These are phyloP conservation scores for rabbit (Oryctolagus cuniculus) DNA, from an alignment of 2,113 vertebrate species.

Conservation along the genomic window mOryCun1.1 NC_091440.1:38741001-38741500, in stretches of 20 bases:
- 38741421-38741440: background rate
- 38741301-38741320: background rate
- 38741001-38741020: background rate
- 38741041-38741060: background rate
- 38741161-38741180: background rate
- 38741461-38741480: background rate
- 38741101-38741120: background rate
- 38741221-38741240: constrained; percentile 46
- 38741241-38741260: background rate
- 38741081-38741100: constrained; percentile 15
- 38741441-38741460: background rate
- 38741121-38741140: background rate
- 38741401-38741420: background rate
- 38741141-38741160: background rate
- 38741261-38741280: background rate
- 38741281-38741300: background rate
- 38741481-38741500: background rate
- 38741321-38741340: background rate
- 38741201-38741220: constrained; percentile 25
- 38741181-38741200: background rate
- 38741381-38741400: background rate
- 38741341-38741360: background rate
- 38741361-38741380: background rate
- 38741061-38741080: background rate
- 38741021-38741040: background rate